Evolutionary conservation across 2,888 invertebrate species (phyloP).

Genomic region (Tolmerus cingulatus): DNA sequence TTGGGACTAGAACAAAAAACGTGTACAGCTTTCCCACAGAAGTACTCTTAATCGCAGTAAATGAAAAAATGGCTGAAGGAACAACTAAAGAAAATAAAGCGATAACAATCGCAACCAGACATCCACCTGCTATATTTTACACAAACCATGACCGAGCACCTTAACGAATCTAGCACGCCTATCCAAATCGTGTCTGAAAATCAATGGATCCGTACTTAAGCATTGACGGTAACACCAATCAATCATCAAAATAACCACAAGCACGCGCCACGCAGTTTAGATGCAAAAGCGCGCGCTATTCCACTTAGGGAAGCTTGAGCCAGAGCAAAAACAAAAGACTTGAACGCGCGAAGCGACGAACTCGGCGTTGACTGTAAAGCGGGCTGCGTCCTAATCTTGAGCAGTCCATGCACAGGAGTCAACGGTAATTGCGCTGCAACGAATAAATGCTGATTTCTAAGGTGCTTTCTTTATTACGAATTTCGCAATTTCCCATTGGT

Average conservation of each 20-base stretch:
- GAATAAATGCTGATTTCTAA: not conserved
- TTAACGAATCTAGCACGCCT: not conserved
- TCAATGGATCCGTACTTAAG: not conserved
- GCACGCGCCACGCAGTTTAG: constrained; percentile 43
- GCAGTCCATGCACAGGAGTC: not conserved
- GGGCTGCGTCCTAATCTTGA: not conserved
- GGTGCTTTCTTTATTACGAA: not conserved
- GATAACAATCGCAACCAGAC: not conserved
- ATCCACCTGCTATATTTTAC: not conserved
- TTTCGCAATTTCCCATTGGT: constrained; percentile 19
- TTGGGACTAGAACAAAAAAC: not conserved
- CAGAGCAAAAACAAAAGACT: constrained; percentile 44
- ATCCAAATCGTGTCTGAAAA: not conserved
- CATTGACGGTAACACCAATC: constrained; percentile 9
- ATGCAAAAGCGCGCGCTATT: constrained; percentile 8
- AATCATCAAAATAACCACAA: constrained; percentile 43
- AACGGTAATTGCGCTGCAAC: not conserved
- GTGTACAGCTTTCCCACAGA: not conserved
- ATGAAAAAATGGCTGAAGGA: not conserved
- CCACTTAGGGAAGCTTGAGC: not conserved
- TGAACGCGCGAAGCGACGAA: constrained; percentile 36
- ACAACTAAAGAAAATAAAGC: not conserved
- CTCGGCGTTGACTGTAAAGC: not conserved
- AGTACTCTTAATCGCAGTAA: constrained; percentile 6
- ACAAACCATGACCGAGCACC: not conserved